Evolutionary conservation across 2,888 invertebrate genomes (phyloP).

Genomic region (Subacronicta megacephala): DNA sequence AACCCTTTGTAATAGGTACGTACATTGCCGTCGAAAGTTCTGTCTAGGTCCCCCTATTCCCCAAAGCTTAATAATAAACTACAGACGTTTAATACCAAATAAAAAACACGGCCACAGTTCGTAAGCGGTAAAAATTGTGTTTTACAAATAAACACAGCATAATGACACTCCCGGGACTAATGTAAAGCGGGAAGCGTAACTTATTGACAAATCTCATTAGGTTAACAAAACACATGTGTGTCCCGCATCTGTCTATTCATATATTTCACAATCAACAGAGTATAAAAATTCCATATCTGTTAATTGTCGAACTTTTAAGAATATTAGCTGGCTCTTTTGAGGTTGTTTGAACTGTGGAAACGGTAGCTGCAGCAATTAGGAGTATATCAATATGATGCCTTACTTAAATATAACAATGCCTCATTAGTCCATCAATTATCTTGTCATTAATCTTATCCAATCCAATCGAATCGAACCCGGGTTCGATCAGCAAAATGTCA

Average conservation of each 20-base stretch:
- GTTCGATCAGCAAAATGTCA: no score
- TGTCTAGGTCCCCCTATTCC: conserved; percentile 2
- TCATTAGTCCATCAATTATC: no score
- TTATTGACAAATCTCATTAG: conserved; percentile 86
- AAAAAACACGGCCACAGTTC: conserved; percentile 49
- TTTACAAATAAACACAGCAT: conserved; percentile 71
- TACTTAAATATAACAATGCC: no score
- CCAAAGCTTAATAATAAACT: conserved; percentile 12
- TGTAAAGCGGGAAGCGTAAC: conserved; percentile 74
- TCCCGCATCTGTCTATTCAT: conserved; percentile 79
- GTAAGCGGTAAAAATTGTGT: conserved; percentile 66
- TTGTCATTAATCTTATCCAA: no score
- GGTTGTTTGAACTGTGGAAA: conserved; percentile 72
- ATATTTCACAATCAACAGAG: conserved; percentile 77
- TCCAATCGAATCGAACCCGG: no score
- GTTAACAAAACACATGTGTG: conserved; percentile 87
- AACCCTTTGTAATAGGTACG: no score
- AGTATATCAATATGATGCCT: no score
- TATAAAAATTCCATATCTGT: conserved; percentile 70
- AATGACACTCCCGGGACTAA: conserved; percentile 76
- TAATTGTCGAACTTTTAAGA: conserved; percentile 67
- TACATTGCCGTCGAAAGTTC: background rate
- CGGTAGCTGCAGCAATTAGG: no score
- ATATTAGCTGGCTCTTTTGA: conserved; percentile 64
- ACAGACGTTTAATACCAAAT: conserved; percentile 48